phyloP scores from a whole-genome alignment of 2,888 invertebrate species.

The Melanargia galathea region DNA sequence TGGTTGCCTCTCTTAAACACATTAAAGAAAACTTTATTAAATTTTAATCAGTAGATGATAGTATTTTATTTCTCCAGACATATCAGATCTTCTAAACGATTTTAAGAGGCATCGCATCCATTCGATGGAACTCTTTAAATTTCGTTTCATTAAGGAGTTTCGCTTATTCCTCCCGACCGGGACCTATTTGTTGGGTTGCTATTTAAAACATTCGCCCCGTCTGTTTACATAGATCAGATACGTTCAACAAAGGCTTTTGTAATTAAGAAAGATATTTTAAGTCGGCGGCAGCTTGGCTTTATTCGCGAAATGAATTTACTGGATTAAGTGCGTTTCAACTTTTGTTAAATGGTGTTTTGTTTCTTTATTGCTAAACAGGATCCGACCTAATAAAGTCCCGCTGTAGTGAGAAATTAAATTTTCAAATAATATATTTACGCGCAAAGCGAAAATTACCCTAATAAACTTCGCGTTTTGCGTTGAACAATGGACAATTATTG shows the following conservation, averaged over 20 bases:
- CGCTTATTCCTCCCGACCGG: constrained; percentile 73
- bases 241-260: constrained; percentile 82
- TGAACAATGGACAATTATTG: constrained; percentile 43
- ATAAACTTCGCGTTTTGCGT: constrained; percentile 41
- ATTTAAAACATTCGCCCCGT: constrained; percentile 80
- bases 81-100: neutral
- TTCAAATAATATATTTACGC: constrained; percentile 30
- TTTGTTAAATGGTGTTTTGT: constrained; percentile 54
- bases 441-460: constrained; percentile 37
- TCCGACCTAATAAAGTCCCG: constrained; percentile 40
- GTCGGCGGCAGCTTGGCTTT: constrained; percentile 80
- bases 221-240: constrained; percentile 82
- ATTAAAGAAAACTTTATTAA: neutral
- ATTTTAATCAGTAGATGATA: neutral
- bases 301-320: constrained; percentile 79
- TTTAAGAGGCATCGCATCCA: constrained; percentile 33
- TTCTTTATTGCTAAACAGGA: constrained; percentile 45
- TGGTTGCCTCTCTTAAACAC: no score
- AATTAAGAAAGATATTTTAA: constrained; percentile 82
- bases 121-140: constrained; percentile 58
- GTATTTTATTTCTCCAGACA: neutral
- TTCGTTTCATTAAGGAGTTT: constrained; percentile 74
- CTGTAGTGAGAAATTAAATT: constrained; percentile 35
- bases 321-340: constrained; percentile 73
- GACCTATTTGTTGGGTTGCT: constrained; percentile 79